Conservation (phyloP, 37 sponge, comb jelly and placozoan species). For the Ianthella basta region DNA sequence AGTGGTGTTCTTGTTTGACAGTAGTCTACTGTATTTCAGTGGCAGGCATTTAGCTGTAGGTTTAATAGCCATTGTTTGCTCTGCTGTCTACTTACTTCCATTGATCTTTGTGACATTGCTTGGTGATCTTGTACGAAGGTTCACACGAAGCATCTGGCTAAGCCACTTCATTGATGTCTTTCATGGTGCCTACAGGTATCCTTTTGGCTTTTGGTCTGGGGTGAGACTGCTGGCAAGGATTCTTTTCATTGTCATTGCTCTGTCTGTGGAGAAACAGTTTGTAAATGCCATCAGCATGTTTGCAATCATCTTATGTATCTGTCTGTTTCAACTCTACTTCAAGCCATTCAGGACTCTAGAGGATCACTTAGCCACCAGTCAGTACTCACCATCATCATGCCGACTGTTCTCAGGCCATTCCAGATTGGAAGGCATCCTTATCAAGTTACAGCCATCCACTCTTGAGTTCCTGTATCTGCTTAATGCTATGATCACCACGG, state of each 20-base stretch:
- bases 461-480: neutral
- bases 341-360: neutral
- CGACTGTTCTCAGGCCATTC: neutral
- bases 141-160: neutral
- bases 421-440: neutral
- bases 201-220: constrained; percentile 24
- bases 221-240: neutral
- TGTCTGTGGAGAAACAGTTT: neutral
- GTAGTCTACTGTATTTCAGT: neutral
- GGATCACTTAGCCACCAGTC: neutral
- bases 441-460: neutral
- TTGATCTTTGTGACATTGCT: neutral
- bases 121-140: constrained; percentile 14
- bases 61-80: neutral
- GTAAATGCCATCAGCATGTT: neutral
- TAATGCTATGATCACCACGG: neutral
- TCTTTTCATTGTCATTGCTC: neutral
- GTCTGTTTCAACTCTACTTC: neutral
- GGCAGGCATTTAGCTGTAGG: constrained; percentile 17
- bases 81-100: neutral
- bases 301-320: neutral
- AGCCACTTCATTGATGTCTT: constrained; percentile 23
- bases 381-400: neutral
- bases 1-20: neutral
- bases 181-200: constrained; percentile 12